These are phyloP conservation scores for Zaprionus capensis DNA, from an alignment of 1,140 invertebrate species.

Conservation along the genomic window DNA sequence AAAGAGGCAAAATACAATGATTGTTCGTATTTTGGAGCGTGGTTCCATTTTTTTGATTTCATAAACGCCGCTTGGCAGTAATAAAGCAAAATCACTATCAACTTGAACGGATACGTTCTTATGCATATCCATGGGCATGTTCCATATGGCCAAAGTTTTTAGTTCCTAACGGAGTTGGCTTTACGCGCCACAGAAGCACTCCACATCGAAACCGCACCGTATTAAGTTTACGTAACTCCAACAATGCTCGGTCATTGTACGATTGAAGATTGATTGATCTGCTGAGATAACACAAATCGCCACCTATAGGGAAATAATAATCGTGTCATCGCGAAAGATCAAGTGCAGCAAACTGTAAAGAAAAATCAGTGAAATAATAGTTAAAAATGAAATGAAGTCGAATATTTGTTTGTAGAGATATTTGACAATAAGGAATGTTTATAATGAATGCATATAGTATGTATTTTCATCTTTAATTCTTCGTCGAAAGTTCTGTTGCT, in stretches of 20 bases:
- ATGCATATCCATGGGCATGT: conserved; percentile 86
- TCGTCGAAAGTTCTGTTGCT: too few relatives aligned
- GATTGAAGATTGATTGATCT: not conserved
- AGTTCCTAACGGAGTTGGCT: not conserved
- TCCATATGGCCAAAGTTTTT: conserved; percentile 56
- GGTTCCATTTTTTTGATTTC: conserved; percentile 92
- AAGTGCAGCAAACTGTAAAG: not conserved
- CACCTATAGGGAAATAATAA: not conserved
- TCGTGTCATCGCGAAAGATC: not conserved
- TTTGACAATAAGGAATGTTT: too few relatives aligned
- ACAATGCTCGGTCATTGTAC: conserved; percentile 1
- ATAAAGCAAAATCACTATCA: conserved; percentile 90
- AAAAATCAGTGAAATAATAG: not conserved
- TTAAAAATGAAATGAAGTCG: not conserved
- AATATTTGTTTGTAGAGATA: too few relatives aligned
- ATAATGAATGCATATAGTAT: too few relatives aligned
- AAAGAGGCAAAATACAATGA: conserved; percentile 91
- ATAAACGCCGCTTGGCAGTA: conserved; percentile 88
- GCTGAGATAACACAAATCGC: not conserved
- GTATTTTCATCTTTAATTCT: too few relatives aligned
- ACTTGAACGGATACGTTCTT: conserved; percentile 91
- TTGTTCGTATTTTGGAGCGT: conserved; percentile 89
- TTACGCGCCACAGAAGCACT: conserved; percentile 2
- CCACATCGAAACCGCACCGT: conserved; percentile 17
- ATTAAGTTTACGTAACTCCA: not conserved